Base-by-base conservation (phyloP, 2,888 invertebrate genomes). In the Hyposoter dolosus region DNA sequence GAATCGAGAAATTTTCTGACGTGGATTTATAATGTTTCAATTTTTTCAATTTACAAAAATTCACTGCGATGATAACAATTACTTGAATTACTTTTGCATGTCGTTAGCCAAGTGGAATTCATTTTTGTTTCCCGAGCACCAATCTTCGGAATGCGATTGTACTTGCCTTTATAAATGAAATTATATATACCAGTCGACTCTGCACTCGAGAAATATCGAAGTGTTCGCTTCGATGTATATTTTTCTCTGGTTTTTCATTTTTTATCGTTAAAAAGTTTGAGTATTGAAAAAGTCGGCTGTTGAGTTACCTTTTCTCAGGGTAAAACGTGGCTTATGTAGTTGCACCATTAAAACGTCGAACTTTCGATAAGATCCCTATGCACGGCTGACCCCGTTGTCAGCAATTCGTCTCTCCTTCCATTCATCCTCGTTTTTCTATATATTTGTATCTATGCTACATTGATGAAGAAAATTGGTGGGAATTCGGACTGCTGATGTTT, bases 361-460 rank as follows among this genome's bases (percentile, higher is more conserved):
- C 66, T 78, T 79, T 78, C 66, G 77, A 78, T 77, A 78, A 78
- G 83, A 83, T 66, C 19, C 77, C 32, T 72, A 69, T 69, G 60
- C 19, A 56, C 50, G 50, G 35, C 63, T 72, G 65, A 72, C 63
- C 43, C 43, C 68, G 56, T 78, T 78, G 76, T 53, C 71, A 68
- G 68, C 75, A 65, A 71, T 60, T 47, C 53, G 19, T 69, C 68
- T 56, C 45, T 63, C 75, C 50, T 9, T 35, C n/a, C 15, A 47
- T 65, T 50, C 35, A 32, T 35, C 66, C n/a, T n/a, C 40, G 12
- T 53, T 50, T 19, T 50, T 72, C 10, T 5, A 50, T 72, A 35
- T 53, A 32, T 53, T n/a, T 47, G n/a, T 71, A 71, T 32, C 6
- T 28, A 28, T 28, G 45, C 23, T 15, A 15, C 68, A 68, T 45